Percentiles rank a stretch among this genome's conserved stretches.
These are phyloP conservation scores for Masticophis lateralis DNA, from an alignment of 2,797 vertebrate species.

Conservation along the genomic window DNA sequence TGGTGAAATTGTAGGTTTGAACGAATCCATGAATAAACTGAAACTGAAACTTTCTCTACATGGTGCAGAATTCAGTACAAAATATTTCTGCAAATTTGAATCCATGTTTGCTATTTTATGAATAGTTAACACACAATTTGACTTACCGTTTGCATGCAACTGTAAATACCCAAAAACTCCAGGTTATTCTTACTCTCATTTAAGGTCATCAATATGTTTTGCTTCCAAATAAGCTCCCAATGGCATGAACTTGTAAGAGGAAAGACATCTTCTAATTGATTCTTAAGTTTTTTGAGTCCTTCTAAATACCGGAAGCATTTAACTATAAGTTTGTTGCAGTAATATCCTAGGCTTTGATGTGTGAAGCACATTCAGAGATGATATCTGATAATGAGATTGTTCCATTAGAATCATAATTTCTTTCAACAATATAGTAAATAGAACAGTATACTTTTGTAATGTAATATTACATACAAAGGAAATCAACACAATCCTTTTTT, in stretches of 20 bases:
- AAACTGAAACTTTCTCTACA: neutral
- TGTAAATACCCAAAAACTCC: neutral
- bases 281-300: neutral
- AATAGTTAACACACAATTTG: neutral
- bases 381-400: neutral
- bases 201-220: neutral
- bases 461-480: neutral
- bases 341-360: neutral
- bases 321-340: neutral
- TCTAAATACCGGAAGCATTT: neutral
- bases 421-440: neutral
- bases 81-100: neutral
- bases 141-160: neutral
- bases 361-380: neutral
- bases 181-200: neutral
- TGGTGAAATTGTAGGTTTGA: neutral
- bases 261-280: neutral
- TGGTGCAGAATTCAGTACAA: neutral
- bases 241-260: neutral
- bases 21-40: neutral
- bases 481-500: neutral
- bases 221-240: neutral
- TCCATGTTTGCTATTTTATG: neutral
- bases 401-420: neutral
- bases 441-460: neutral